phyloP scores from a whole-genome alignment of 2,113 vertebrate species.

The Ellobius talpinus region DNA sequence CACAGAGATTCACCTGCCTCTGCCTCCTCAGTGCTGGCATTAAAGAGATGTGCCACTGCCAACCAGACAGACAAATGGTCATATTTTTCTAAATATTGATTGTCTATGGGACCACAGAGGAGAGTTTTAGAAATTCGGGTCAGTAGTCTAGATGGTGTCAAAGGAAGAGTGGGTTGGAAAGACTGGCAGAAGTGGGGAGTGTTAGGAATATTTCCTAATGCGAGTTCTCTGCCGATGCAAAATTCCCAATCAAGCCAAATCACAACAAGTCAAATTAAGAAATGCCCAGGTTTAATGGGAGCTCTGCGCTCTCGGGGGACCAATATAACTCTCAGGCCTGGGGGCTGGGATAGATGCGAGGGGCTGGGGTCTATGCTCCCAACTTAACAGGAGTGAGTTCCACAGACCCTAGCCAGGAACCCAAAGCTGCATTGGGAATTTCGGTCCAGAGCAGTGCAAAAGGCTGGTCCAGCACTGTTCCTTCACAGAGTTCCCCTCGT shows the following conservation, averaged over 20 bases:
- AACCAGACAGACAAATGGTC: background rate
- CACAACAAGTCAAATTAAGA: no score
- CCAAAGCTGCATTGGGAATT: background rate
- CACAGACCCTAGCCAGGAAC: background rate
- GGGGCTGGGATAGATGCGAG: no score
- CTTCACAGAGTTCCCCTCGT: background rate
- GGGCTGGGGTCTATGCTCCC: no score
- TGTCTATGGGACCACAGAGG: background rate
- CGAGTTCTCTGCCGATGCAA: no score
- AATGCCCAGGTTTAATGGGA: no score
- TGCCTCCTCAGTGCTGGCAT: background rate
- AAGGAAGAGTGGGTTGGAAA: background rate
- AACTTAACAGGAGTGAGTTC: background rate
- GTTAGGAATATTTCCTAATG: no score
- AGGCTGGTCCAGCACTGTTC: background rate
- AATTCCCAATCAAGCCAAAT: no score
- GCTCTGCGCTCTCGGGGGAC: no score
- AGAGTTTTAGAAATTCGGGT: background rate
- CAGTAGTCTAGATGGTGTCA: background rate
- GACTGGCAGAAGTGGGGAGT: no score
- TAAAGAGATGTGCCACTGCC: background rate
- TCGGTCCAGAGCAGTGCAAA: background rate
- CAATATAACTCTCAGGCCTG: no score
- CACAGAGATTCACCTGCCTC: background rate
- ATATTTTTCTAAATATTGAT: background rate